Evolutionary conservation across 2,888 invertebrate species (phyloP).

Genomic region (Lithophane leautieri): DNA sequence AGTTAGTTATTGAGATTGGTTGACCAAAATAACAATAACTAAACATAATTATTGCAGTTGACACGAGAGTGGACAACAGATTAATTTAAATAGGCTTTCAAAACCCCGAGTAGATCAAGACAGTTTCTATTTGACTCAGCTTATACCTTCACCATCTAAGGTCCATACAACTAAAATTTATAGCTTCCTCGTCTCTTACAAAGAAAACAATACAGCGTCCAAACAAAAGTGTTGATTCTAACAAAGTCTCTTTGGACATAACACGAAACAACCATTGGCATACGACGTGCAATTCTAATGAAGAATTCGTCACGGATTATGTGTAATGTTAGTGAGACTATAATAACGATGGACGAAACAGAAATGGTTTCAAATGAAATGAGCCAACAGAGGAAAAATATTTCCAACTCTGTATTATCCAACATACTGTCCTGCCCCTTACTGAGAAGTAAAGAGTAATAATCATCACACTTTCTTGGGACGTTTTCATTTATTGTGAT

Average conservation of each 20-base stretch:
- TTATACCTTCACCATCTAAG: neutral
- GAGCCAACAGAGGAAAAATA: neutral
- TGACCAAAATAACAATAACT: neutral
- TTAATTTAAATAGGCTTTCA: neutral
- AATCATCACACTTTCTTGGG: neutral
- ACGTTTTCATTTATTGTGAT: neutral
- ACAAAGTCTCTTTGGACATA: slow-evolving; percentile 54
- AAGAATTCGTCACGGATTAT: slow-evolving; percentile 76
- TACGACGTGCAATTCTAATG: slow-evolving; percentile 75
- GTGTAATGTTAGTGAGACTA: slow-evolving; percentile 58
- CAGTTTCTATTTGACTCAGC: neutral
- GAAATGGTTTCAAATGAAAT: neutral
- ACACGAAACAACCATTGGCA: slow-evolving; percentile 69
- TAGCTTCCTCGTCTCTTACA: slow-evolving; percentile 46
- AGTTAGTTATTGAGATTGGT: neutral
- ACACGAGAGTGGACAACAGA: neutral
- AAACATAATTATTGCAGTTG: neutral
- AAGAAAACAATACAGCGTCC: slow-evolving; percentile 37
- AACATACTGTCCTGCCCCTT: neutral
- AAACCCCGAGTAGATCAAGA: neutral
- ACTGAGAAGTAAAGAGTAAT: neutral
- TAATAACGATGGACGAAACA: slow-evolving; percentile 27
- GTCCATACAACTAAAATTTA: slow-evolving; percentile 33
- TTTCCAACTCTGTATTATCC: neutral
- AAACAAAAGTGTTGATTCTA: slow-evolving; percentile 54